Conservation (phyloP, 2,888 invertebrate genomes). For the Apotomis turbidana region DNA sequence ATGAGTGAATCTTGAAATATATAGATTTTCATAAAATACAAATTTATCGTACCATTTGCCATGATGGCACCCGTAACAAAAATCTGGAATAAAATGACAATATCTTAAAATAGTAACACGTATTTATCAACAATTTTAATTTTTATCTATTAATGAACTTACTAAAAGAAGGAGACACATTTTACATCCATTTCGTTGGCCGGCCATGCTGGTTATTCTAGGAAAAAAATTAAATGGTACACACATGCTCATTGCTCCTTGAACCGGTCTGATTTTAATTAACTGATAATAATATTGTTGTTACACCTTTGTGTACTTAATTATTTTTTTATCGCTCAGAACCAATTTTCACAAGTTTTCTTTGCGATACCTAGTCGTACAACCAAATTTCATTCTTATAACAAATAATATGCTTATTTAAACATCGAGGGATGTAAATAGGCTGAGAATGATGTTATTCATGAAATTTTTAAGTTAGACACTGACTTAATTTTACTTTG, state of each 20-base stretch:
- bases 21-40: no score
- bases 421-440: no score
- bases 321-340: constrained; percentile 10
- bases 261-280: constrained; percentile 68
- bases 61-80: constrained; percentile 48
- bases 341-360: no score
- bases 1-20: no score
- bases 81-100: constrained; percentile 47
- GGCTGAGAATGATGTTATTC: no score
- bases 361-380: no score
- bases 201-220: constrained; percentile 52
- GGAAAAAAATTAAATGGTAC: constrained; percentile 34
- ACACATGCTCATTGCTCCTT: constrained; percentile 40
- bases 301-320: neutral
- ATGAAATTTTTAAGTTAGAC: no score
- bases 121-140: no score
- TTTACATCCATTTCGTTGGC: constrained; percentile 27
- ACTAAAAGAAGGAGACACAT: constrained; percentile 29
- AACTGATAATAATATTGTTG: constrained; percentile 38
- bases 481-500: no score
- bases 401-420: no score
- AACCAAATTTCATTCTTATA: no score
- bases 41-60: constrained; percentile 49
- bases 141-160: neutral
- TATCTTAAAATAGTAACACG: neutral